A percentile compares a stretch with the other conserved stretches of the same genome.
Evolutionary conservation across 2,797 vertebrate genomes (phyloP).

Genomic region (Melanotaenia nigrans): DNA sequence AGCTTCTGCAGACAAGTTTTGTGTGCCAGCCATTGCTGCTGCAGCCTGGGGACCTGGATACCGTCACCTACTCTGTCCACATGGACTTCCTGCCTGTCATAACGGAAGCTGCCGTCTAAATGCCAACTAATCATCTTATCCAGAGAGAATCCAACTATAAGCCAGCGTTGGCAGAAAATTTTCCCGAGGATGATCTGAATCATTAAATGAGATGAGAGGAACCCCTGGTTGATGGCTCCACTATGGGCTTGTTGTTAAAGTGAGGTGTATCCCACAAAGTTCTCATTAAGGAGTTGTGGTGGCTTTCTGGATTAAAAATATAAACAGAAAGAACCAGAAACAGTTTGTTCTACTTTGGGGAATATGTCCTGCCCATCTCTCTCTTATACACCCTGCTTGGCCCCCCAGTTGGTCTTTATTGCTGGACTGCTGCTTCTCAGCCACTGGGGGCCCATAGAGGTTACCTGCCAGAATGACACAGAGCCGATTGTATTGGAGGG

Average conservation of each 20-base stretch:
- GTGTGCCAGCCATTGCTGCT: neutral
- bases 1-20: conserved; percentile 12
- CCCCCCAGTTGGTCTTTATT: conserved; percentile 10
- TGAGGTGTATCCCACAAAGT: conserved; percentile 7
- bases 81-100: conserved; percentile 30
- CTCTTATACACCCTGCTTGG: neutral
- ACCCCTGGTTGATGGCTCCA: neutral
- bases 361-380: conserved; percentile 46
- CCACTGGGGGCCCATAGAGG: conserved; percentile 49
- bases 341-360: conserved; percentile 11
- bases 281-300: conserved; percentile 9
- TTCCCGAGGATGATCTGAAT: conserved; percentile 20
- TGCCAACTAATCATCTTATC: neutral
- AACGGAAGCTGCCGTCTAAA: conserved; percentile 17
- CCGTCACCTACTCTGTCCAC: neutral
- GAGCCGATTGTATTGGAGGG: conserved; percentile 85
- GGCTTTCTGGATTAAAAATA: conserved; percentile 4
- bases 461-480: conserved; percentile 81
- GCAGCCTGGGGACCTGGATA: conserved; percentile 20
- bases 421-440: conserved; percentile 64
- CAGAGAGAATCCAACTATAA: neutral
- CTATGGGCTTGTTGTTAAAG: conserved; percentile 27
- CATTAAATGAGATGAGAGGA: neutral
- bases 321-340: neutral
- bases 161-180: neutral